These are phyloP conservation scores for Caenorhabditis wallacei DNA, from an alignment of 2,888 invertebrate genomes.

Conservation along the genomic window DNA sequence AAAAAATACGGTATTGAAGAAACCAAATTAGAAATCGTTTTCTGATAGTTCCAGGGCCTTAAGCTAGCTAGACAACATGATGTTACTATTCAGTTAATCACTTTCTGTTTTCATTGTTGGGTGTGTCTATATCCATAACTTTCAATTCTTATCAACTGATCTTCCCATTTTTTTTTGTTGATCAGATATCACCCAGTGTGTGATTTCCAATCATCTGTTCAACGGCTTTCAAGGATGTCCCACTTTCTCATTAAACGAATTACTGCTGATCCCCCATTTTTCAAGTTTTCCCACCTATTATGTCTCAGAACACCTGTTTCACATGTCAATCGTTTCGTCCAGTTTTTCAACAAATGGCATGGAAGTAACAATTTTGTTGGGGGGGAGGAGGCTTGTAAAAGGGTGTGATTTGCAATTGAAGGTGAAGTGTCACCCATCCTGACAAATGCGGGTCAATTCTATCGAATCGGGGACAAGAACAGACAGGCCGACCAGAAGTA, in stretches of 20 bases:
- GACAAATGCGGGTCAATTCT: conserved; percentile 65
- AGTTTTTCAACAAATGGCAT: conserved; percentile 29
- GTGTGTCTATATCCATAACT: conserved; percentile 32
- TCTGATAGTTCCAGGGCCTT: no score
- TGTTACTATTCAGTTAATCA: background rate
- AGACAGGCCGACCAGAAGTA: conserved; percentile 47
- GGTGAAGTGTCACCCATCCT: conserved; percentile 64
- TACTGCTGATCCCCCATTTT: conserved; percentile 17
- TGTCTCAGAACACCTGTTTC: conserved; percentile 21
- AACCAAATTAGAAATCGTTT: no score
- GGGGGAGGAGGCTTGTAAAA: conserved; percentile 25
- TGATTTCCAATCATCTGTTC: conserved; percentile 33
- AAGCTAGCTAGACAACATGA: no score
- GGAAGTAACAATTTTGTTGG: conserved; percentile 34
- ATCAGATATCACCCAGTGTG: conserved; percentile 33
- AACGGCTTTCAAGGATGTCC: conserved; percentile 19
- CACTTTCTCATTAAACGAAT: conserved; percentile 32
- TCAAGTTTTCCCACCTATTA: conserved; percentile 1
- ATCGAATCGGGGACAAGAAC: conserved; percentile 64
- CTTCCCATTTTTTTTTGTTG: conserved; percentile 26
- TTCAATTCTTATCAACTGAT: conserved; percentile 22
- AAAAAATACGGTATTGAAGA: no score
- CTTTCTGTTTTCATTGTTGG: conserved; percentile 16
- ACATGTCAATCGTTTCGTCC: background rate
- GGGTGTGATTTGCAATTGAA: conserved; percentile 61